Percentiles rank a stretch among this genome's conserved stretches.
Evolutionary conservation across 2,113 vertebrate species (phyloP).

Genomic region (Pituophis catenifer): DNA sequence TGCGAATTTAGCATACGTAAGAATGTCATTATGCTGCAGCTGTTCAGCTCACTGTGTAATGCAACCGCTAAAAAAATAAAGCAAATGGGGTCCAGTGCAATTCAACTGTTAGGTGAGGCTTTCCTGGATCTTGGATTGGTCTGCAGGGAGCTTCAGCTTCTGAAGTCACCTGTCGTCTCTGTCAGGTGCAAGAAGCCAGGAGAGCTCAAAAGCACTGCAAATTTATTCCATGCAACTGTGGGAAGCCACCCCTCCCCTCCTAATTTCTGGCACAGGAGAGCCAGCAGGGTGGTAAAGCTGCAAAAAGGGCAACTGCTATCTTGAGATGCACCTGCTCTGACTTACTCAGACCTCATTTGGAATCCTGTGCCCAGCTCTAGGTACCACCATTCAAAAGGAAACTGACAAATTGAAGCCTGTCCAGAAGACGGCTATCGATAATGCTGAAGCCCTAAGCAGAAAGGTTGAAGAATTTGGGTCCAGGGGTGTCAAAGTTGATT

Average conservation of each 20-base stretch:
- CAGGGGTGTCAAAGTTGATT: too few species aligned
- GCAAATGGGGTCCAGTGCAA: background rate
- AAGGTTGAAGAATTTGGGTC: background rate
- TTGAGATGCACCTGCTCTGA: background rate
- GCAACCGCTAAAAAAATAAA: background rate
- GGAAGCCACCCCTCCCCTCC: too few species aligned
- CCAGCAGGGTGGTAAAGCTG: background rate
- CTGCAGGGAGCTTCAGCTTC: background rate
- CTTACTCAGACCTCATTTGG: background rate
- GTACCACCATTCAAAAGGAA: background rate
- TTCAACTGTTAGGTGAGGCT: background rate
- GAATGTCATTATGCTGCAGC: background rate
- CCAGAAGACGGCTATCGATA: background rate
- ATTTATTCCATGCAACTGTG: background rate
- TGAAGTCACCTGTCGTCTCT: background rate
- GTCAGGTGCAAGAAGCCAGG: background rate
- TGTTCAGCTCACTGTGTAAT: background rate
- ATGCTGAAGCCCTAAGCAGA: background rate
- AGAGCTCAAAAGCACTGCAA: background rate
- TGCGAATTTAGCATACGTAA: background rate
- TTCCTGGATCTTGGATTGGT: background rate
- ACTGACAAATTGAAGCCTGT: background rate
- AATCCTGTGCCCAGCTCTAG: background rate
- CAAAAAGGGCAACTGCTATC: background rate
- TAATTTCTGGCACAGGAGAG: background rate